Percentiles rank a stretch among this genome's conserved stretches.
phyloP scores from a whole-genome alignment of 2,888 invertebrate genomes.

The Drosophila anomalata region DNA sequence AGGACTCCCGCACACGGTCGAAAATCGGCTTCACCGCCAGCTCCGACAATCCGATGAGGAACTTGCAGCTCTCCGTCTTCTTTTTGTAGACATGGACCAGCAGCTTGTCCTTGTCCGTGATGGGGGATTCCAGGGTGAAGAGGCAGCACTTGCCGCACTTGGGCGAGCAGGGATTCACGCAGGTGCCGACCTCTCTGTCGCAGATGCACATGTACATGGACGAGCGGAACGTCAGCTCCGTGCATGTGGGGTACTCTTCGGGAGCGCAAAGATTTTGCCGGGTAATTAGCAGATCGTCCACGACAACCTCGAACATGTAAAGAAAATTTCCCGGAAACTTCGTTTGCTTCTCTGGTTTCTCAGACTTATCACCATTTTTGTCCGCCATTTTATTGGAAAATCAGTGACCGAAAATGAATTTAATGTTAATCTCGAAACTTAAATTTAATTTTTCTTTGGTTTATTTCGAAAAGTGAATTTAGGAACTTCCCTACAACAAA shows the following conservation, averaged over 20 bases:
- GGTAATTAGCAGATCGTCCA: conserved; percentile 82
- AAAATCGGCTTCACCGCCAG: conserved; percentile 79
- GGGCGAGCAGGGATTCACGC: conserved; percentile 67
- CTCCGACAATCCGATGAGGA: conserved; percentile 80
- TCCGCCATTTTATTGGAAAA: conserved; percentile 7
- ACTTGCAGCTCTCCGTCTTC: conserved; percentile 82
- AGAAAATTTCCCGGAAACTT: conserved; percentile 61
- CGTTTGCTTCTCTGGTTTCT: conserved; percentile 2
- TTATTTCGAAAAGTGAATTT: background rate
- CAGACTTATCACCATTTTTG: conserved; percentile 7
- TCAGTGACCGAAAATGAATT: background rate
- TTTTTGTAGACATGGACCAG: conserved; percentile 81
- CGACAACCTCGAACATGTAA: conserved; percentile 83
- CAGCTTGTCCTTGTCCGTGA: conserved; percentile 79
- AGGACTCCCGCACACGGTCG: conserved; percentile 79
- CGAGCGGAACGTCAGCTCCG: conserved; percentile 82
- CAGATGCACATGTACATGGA: conserved; percentile 81
- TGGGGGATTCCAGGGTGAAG: conserved; percentile 79
- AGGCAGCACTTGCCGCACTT: conserved; percentile 81
- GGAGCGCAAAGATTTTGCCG: conserved; percentile 83
- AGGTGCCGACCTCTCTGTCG: conserved; percentile 81
- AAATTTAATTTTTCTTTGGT: background rate
- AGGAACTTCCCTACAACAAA: background rate
- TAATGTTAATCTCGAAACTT: background rate
- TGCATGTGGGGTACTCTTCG: conserved; percentile 83